Conservation (phyloP, 2,797 vertebrate genomes). For the Selene dorsalis region DNA sequence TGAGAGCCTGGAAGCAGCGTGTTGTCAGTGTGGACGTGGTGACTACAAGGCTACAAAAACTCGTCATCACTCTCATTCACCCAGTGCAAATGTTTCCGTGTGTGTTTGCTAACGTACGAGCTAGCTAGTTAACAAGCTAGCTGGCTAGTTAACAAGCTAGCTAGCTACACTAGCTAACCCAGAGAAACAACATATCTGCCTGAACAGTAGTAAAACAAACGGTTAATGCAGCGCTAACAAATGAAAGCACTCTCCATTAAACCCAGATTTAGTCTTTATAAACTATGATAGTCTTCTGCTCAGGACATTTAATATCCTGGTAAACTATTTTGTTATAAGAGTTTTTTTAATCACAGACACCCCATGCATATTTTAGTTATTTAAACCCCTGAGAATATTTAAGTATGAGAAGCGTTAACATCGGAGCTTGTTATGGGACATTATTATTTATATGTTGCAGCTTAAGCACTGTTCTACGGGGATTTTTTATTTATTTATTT, state of each 20-base stretch:
- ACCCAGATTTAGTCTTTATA: slow-evolving; percentile 8
- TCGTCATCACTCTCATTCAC: too few relatives aligned
- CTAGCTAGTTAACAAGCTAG: background rate
- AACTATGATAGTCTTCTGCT: background rate
- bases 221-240: background rate
- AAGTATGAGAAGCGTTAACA: slow-evolving; percentile 22
- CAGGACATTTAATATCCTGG: background rate
- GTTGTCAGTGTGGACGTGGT: too few relatives aligned
- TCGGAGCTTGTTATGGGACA: slow-evolving; percentile 39
- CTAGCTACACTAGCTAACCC: too few relatives aligned
- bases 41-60: too few relatives aligned
- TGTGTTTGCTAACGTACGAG: background rate
- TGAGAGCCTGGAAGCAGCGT: background rate
- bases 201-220: background rate
- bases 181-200: background rate
- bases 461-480: slow-evolving; percentile 45
- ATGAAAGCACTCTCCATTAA: slow-evolving; percentile 13
- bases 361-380: slow-evolving; percentile 6
- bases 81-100: too few relatives aligned
- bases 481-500: too few relatives aligned
- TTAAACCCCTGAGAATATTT: slow-evolving; percentile 23
- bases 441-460: slow-evolving; percentile 44
- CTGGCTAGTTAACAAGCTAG: background rate
- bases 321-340: slow-evolving; percentile 24
- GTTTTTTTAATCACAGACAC: background rate